A percentile compares a stretch with the other conserved stretches of the same genome.
These are phyloP conservation scores for Oenanthe melanoleuca DNA, from an alignment of 2,113 vertebrate genomes.

Conservation along the genomic window DNA sequence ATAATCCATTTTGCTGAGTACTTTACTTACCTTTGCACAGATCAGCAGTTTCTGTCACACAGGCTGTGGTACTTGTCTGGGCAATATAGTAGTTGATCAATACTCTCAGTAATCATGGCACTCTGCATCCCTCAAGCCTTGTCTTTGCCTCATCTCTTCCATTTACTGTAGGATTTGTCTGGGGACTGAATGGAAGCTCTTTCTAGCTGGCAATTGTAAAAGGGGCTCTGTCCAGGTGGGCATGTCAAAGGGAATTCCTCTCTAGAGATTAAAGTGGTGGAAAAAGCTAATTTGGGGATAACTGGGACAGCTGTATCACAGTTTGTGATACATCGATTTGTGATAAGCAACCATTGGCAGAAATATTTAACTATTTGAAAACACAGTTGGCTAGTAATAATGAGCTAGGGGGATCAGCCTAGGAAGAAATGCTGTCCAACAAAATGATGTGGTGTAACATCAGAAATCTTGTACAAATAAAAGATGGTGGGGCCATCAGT, in stretches of 20 bases:
- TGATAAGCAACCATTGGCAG: background rate
- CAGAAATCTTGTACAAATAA: background rate
- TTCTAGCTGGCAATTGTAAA: background rate
- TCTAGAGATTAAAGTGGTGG: background rate
- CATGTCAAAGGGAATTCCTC: background rate
- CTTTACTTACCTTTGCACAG: conserved; percentile 22
- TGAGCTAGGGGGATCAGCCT: background rate
- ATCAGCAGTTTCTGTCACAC: conserved; percentile 39
- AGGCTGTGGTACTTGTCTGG: background rate
- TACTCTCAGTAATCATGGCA: background rate
- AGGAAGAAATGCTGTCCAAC: background rate
- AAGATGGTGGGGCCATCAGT: background rate
- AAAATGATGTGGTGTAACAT: background rate
- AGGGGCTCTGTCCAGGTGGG: background rate
- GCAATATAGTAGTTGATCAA: background rate
- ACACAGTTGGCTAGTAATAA: background rate
- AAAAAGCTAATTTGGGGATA: background rate
- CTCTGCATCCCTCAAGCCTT: background rate
- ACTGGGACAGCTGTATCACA: background rate
- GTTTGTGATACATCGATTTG: background rate
- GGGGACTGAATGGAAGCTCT: background rate
- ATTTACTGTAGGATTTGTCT: background rate
- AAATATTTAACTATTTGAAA: background rate
- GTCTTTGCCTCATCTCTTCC: background rate
- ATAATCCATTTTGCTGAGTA: conserved; percentile 38